Evolutionary conservation across 2,113 vertebrate genomes (phyloP).

Genomic region (Patagioenas fasciata): DNA sequence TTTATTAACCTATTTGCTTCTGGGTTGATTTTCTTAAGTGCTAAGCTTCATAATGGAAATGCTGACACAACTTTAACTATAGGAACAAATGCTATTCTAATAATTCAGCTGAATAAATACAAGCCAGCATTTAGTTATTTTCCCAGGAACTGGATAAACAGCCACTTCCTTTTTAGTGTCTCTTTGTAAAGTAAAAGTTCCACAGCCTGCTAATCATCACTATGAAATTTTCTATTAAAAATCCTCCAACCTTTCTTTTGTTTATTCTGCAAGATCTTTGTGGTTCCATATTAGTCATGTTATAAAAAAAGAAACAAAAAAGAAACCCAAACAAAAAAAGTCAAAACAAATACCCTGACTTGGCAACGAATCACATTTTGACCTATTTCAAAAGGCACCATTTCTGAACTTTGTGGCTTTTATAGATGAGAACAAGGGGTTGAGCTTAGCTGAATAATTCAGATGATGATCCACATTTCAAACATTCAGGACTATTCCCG

Average conservation of each 20-base stretch:
- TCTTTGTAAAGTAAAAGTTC: constrained; percentile 71
- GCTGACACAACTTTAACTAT: constrained; percentile 54
- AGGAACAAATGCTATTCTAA: constrained; percentile 62
- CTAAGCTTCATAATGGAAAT: constrained; percentile 58
- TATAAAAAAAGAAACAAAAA: not conserved
- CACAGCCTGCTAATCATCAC: constrained; percentile 61
- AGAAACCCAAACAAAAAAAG: not conserved
- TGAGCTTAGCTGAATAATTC: not conserved
- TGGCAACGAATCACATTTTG: not conserved
- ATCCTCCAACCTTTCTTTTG: constrained; percentile 30
- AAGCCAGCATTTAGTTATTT: constrained; percentile 76
- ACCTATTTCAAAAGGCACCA: not conserved
- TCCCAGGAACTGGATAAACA: constrained; percentile 83
- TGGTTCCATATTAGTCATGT: constrained; percentile 16
- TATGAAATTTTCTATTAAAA: constrained; percentile 68
- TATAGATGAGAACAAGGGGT: not conserved
- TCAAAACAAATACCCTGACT: not conserved
- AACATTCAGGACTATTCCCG: not conserved
- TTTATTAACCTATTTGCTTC: constrained; percentile 51
- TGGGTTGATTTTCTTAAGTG: constrained; percentile 41
- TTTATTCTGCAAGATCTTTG: constrained; percentile 38
- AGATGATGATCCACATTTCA: not conserved
- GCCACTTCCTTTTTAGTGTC: constrained; percentile 74
- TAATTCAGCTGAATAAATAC: constrained; percentile 84
- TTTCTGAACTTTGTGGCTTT: not conserved